phyloP scores from a whole-genome alignment of 2,888 invertebrate genomes.

The Mythimna loreyi region DNA sequence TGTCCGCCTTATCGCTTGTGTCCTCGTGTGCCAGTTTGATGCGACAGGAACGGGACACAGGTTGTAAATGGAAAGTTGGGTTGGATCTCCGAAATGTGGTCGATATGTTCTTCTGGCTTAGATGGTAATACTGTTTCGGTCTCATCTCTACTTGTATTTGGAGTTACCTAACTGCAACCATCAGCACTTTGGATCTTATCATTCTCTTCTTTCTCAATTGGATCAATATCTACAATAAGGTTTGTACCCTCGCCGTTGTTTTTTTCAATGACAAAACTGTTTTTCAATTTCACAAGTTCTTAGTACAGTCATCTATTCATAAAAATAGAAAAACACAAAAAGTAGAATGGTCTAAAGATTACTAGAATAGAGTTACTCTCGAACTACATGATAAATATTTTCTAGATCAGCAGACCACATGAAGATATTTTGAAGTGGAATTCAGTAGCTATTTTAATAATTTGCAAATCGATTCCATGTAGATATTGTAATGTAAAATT shows the following conservation, averaged over 20 bases:
- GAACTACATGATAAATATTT: no score
- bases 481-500: no score
- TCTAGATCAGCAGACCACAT: not conserved
- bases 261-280: not conserved
- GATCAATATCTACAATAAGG: not conserved
- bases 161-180: not conserved
- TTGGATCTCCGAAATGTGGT: slow-evolving; percentile 17
- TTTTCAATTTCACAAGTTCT: not conserved
- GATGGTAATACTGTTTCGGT: not conserved
- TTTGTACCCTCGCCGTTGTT: not conserved
- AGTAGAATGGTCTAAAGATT: no score
- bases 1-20: slow-evolving; percentile 70
- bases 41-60: slow-evolving; percentile 46
- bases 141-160: not conserved
- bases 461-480: no score
- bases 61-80: slow-evolving; percentile 46
- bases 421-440: no score
- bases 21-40: slow-evolving; percentile 55
- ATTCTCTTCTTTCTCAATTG: not conserved
- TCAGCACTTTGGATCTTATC: not conserved
- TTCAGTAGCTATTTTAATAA: no score
- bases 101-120: slow-evolving; percentile 3
- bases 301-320: not conserved
- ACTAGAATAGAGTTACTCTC: no score
- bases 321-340: not conserved